Percentiles rank a stretch among this genome's conserved stretches.
Conservation (phyloP, 2,888 invertebrate genomes). For the Ormyrus thymus region DNA sequence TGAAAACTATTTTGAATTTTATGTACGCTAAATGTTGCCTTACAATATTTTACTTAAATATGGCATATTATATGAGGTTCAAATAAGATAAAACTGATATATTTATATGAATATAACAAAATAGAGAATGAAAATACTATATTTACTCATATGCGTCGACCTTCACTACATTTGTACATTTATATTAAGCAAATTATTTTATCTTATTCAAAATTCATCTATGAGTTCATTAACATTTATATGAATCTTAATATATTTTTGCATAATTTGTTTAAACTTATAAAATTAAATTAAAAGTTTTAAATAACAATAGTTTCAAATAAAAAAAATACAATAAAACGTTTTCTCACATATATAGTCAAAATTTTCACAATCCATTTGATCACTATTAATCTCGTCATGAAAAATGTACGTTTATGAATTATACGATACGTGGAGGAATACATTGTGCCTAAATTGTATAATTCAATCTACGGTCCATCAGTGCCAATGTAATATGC, state of each 20-base stretch:
- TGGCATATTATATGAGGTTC: conserved; percentile 27
- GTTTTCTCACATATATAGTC: neutral
- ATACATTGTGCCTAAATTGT: conserved; percentile 46
- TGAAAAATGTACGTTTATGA: conserved; percentile 30
- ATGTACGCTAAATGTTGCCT: conserved; percentile 4
- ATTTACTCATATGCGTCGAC: neutral
- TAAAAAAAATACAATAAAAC: neutral
- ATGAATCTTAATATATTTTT: neutral
- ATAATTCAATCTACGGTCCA: conserved; percentile 46
- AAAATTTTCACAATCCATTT: neutral
- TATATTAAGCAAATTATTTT: neutral
- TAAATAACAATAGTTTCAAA: neutral
- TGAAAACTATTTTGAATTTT: conserved; percentile 19
- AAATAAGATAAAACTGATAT: conserved; percentile 30
- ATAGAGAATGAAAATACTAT: conserved; percentile 7
- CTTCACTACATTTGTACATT: neutral
- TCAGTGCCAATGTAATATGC: conserved; percentile 42
- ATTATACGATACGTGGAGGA: conserved; percentile 33
- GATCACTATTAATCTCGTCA: conserved; percentile 19
- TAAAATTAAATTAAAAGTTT: neutral
- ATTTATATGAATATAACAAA: conserved; percentile 20
- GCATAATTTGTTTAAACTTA: neutral
- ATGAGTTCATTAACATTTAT: neutral
- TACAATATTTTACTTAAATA: conserved; percentile 32
- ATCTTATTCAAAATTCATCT: neutral